Base-by-base conservation (phyloP, 2,113 vertebrate genomes). In the Chionis minor region DNA sequence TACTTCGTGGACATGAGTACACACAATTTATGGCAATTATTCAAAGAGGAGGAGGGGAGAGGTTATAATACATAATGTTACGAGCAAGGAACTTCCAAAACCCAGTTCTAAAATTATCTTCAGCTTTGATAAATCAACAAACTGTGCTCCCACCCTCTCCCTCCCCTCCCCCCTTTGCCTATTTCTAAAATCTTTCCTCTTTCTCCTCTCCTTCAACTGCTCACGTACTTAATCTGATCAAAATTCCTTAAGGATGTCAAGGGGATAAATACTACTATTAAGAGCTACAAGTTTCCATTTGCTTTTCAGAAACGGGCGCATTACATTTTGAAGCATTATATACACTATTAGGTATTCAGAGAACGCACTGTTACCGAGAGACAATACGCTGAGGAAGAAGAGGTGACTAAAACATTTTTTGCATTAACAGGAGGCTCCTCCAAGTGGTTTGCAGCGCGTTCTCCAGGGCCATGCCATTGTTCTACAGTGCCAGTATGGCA, bases 231-330 rank as follows among this genome's bases (percentile, higher is more conserved):
- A 40, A 86, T 66, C 75, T 73, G 67, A 92, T 90, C 40, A 44
- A 70, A 86, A 92, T 58, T 80, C 88, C 86, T 80, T 44, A 61
- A 66, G 45, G 78, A 88, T 77, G 75, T 81, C 75, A 66, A 61
- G 59, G 55, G 88, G 63, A 94, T 95, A 92, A 95, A 94, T 62
- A 63, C 67, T 58, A 63, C 86, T 87, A 54, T 90, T 78, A 93
- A 70, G 67, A 91, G 69, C 82, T 71, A 40, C 45, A 38, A 44
- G 55, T 66, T 93, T 71, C 73, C 85, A 87, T 81, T 79, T 73
- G 65, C 73, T 78, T 78, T 89, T 38, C 12, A 77, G 51, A 69
- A 94, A 58, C 20, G 65, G 81, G 73, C 44, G 74, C 65, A 27
- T 56, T 51, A 71, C 65, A 67, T 75, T 87, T 40, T 32, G 61